Percentiles rank a stretch among this genome's conserved stretches.
Conservation (phyloP, 2,797 vertebrate species). For the Oceanodroma leucorhoa region DNA sequence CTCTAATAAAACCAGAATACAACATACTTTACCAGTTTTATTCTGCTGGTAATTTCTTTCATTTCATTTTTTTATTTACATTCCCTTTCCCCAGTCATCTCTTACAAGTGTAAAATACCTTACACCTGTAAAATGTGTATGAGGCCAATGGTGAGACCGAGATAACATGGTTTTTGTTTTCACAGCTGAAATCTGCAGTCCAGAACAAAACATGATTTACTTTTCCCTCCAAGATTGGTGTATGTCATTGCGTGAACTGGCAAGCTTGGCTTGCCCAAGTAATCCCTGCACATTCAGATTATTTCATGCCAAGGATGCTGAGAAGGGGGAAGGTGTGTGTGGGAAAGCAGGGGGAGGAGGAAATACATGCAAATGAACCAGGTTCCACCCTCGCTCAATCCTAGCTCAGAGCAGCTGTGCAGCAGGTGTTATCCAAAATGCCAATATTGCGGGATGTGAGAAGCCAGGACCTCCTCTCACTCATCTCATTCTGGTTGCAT, state of each 20-base stretch:
- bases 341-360: neutral
- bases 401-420: accelerated
- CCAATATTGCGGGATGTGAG: neutral
- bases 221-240: neutral
- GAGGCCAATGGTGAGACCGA: neutral
- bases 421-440: neutral
- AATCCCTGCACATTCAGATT: neutral
- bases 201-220: neutral
- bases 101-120: neutral
- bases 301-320: neutral
- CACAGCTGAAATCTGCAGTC: neutral
- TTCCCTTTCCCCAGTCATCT: neutral
- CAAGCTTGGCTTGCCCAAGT: neutral
- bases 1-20: neutral
- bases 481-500: neutral
- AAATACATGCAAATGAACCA: neutral
- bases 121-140: neutral
- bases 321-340: neutral
- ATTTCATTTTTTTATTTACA: neutral
- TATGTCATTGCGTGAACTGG: neutral
- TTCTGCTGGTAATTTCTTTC: neutral
- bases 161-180: neutral
- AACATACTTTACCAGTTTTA: neutral
- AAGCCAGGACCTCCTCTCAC: neutral
- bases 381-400: neutral